Evolutionary conservation across 30 jellyfish, hydroid and myxozoan genomes (phyloP), one percentile per base, ranked within the genome.

Genomic region (Aurelia sp.): DNA sequence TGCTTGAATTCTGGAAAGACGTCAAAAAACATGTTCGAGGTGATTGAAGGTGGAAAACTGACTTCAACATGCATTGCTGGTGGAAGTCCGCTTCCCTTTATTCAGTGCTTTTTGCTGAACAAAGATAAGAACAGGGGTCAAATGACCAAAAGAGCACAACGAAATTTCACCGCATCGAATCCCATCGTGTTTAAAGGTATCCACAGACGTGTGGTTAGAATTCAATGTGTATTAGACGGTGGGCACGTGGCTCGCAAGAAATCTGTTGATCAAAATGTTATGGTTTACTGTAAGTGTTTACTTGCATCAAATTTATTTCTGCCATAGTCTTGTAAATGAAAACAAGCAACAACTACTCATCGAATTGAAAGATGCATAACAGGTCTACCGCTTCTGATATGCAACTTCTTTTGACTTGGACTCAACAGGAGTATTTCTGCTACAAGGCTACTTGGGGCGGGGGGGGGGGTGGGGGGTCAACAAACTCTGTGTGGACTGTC

Each of bases 211-310:
- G 87, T 51, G 1, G 61, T 38, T n/a, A 76, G 57, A 59, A 76
- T 76, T 3, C 21, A 38, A 59, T 76, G 87, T 30, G 75, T 76
- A 55, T 74, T 74, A 18, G 87, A 76, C 27, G 87, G 87, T 18
- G 63, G 76, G 8, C 87, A 38, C 3, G 44, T 74, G 47, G 5
- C 5, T 8, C 76, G 87, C 16, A 55, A 21, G 62, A 35, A 5
- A 35, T 4, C 3, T 2, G 47, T 35, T 35, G 5, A 2, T 5
- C 5, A 35, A 5, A 35, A 13, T 1, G 12, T 76, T 59, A 1
- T 18, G 21, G 87, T 76, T 55, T 60, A 76, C 35, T 57, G 87
- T 76, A 59, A 76, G 87, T 35, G 5, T 35, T 35, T 35, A 35
- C 5, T 35, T 35, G 47, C 5, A 35, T 35, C 47, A 35, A 35